These are phyloP conservation scores for Danionella dracula DNA, from an alignment of 2,797 vertebrate species.

Conservation along the genomic window DNA sequence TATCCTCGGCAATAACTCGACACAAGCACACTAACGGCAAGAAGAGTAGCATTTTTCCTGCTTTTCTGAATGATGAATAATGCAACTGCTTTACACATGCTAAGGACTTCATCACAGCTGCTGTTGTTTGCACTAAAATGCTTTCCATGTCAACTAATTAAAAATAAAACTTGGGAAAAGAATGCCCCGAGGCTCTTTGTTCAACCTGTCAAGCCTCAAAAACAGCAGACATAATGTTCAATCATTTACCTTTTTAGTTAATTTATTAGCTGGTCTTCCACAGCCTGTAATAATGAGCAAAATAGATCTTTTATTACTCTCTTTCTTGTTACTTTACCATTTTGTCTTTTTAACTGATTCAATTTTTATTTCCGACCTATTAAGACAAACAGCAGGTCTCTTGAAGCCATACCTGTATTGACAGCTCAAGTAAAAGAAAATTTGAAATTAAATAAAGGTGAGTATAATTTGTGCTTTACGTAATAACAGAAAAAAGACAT, in stretches of 20 bases:
- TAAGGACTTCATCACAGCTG: slow-evolving; percentile 87
- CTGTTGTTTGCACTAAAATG: slow-evolving; percentile 95
- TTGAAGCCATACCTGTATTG: too few relatives aligned
- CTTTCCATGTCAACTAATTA: slow-evolving; percentile 90
- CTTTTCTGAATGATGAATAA: slow-evolving; percentile 89
- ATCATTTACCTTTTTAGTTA: slow-evolving; percentile 76
- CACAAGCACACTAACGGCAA: slow-evolving; percentile 52
- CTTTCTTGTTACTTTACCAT: slow-evolving; percentile 1
- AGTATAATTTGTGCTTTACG: too few relatives aligned
- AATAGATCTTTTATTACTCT: slow-evolving; percentile 31
- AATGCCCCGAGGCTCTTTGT: slow-evolving; percentile 87
- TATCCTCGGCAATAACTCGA: slow-evolving; percentile 13
- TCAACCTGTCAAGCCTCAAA: slow-evolving; percentile 91
- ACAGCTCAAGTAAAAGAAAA: too few relatives aligned
- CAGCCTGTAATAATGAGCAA: slow-evolving; percentile 70
- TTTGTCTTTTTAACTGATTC: slow-evolving; percentile 43
- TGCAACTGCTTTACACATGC: slow-evolving; percentile 76
- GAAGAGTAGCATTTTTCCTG: too few relatives aligned
- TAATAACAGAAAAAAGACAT: slow-evolving; percentile 56
- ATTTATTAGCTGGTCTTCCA: slow-evolving; percentile 84
- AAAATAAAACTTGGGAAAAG: slow-evolving; percentile 79
- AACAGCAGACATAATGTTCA: slow-evolving; percentile 73
- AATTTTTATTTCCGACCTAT: slow-evolving; percentile 40
- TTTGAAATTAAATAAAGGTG: too few relatives aligned
- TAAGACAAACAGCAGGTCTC: too few relatives aligned